Evolutionary conservation across 2,797 vertebrate genomes (phyloP).

Genomic region (Poeciliopsis infans): DNA sequence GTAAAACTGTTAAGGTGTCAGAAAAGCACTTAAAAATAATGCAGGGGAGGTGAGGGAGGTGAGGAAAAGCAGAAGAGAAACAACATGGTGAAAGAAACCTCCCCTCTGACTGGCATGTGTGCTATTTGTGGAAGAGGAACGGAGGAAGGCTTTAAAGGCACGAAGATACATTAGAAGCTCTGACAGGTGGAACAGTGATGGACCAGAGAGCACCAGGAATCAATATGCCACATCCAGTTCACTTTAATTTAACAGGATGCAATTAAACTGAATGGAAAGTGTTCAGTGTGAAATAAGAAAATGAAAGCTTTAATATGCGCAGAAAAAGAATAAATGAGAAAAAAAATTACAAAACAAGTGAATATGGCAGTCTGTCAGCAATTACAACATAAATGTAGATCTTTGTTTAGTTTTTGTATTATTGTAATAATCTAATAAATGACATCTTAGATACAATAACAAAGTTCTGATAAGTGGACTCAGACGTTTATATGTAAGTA

Average conservation of each 20-base stretch:
- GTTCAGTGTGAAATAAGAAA: not conserved
- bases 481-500: not conserved
- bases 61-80: conserved; percentile 44
- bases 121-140: conserved; percentile 52
- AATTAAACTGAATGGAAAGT: not conserved
- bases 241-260: not conserved
- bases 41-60: conserved; percentile 9
- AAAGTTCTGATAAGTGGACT: not conserved
- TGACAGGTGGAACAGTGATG: conserved; percentile 19
- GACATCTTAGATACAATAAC: not conserved
- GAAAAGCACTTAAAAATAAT: not conserved
- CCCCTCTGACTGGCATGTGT: conserved; percentile 23
- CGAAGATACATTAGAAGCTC: conserved; percentile 4
- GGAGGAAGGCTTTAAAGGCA: conserved; percentile 4
- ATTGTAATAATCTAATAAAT: not conserved
- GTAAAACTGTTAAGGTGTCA: not conserved
- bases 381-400: not conserved
- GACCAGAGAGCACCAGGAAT: not conserved
- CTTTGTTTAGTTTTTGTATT: not conserved
- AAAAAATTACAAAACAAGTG: not conserved
- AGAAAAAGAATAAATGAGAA: not conserved
- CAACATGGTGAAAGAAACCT: conserved; percentile 1
- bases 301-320: not conserved
- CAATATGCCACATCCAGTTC: not conserved
- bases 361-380: not conserved